Percentiles rank a stretch among this genome's conserved stretches.
Evolutionary conservation across 2,113 vertebrate genomes (phyloP).

Genomic region (Struthio camelus): DNA sequence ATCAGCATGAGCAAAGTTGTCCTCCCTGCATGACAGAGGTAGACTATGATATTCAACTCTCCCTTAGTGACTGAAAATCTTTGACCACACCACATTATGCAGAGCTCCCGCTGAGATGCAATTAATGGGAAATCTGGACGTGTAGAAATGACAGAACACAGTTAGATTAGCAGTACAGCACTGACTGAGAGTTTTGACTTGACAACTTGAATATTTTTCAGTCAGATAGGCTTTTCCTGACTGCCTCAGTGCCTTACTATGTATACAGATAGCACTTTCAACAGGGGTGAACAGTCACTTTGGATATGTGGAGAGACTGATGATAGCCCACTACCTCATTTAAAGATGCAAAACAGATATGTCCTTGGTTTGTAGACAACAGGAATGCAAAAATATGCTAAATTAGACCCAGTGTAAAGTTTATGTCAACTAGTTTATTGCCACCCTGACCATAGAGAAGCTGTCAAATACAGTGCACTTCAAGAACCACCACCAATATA

Average conservation of each 20-base stretch:
- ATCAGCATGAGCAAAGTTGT: slow-evolving; percentile 7
- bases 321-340: neutral
- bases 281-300: neutral
- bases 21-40: neutral
- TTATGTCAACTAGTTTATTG: neutral
- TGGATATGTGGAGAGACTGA: neutral
- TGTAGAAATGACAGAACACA: neutral
- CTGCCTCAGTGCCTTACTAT: neutral
- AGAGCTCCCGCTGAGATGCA: neutral
- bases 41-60: neutral
- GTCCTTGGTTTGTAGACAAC: neutral
- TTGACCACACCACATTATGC: neutral
- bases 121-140: neutral
- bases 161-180: neutral
- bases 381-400: neutral
- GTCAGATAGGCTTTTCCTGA: neutral
- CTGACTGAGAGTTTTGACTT: neutral
- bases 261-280: neutral
- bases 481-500: neutral
- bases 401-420: neutral
- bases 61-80: neutral
- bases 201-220: neutral
- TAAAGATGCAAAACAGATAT: neutral
- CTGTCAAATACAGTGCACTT: neutral
- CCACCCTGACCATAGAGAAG: neutral